Evolutionary conservation across 1,140 invertebrate species (phyloP), one percentile per base, ranked within the genome.

Genomic region (Danaus melanippus): DNA sequence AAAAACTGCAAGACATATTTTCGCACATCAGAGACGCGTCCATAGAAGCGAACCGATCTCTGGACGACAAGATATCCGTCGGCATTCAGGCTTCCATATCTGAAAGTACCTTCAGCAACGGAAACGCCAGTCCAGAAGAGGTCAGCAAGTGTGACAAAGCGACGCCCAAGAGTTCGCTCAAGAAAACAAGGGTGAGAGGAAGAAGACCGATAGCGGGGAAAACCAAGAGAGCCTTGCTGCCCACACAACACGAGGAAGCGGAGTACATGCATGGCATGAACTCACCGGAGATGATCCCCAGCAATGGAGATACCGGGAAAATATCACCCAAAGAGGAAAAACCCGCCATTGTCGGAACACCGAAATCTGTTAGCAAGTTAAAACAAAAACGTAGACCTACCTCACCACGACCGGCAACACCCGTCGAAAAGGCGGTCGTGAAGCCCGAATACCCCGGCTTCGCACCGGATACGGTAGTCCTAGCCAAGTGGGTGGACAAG

Each of bases 401-500:
- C 1, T 86, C 83, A 0, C 83, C 83, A 0, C 62, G 81, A 47
- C 83, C 81, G 0, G 76, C 79, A 0, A 86, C 83, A 7, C 83
- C 83, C 1, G 83, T 86, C 0, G 83, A 86, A 54, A 86, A 83
- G 40, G 45, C 62, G 10, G 17, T 65, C 0, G 54, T 79, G 0
- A 86, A 86, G 50, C 59, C 63, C 0, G 84, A 86, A 60, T 85
- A 84, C 21, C 71, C 79, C 4, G 84, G 79, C 0, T 79, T 66
- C 52, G 52, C 82, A 0, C 79, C 88, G 0, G 89, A 89, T 0
- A 89, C 87, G 7, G 71, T 87, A 0, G 90, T 91, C 0, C 84
- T 91, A 48, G 91, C 90, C 0, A 90, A 90, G 74, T 92, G 91
- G 90, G 88, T 89, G 0, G 90, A 92, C 52, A 90, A 90, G 56